phyloP scores from a whole-genome alignment of 2,797 vertebrate genomes.

The Acridotheres tristis region DNA sequence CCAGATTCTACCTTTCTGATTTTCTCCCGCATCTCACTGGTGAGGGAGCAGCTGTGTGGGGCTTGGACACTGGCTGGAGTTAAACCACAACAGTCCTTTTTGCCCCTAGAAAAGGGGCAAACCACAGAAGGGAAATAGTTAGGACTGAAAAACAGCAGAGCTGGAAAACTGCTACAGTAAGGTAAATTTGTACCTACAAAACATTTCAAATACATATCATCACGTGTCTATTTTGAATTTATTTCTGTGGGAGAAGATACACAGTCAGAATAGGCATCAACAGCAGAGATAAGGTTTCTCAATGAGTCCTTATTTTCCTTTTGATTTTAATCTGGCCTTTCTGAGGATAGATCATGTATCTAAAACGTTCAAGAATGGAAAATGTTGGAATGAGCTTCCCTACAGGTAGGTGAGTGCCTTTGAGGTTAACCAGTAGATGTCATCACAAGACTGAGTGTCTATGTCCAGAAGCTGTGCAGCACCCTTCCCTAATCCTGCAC shows the following conservation, averaged over 20 bases:
- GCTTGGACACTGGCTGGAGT: background rate
- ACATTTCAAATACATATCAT: background rate
- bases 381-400: background rate
- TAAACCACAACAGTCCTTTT: background rate
- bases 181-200: background rate
- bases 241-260: background rate
- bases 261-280: background rate
- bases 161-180: background rate
- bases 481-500: background rate
- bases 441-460: conserved; percentile 37
- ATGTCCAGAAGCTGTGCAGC: background rate
- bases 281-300: background rate
- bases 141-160: background rate
- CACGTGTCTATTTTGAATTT: background rate
- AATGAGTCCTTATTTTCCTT: background rate
- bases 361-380: background rate
- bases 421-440: conserved; percentile 59
- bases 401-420: background rate
- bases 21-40: background rate
- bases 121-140: background rate
- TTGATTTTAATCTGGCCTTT: background rate
- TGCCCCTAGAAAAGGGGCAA: background rate
- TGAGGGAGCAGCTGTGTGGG: background rate
- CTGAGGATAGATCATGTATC: background rate
- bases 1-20: background rate